Conservation (phyloP, 2,113 vertebrate genomes). For the Lagenorhynchus albirostris region DNA sequence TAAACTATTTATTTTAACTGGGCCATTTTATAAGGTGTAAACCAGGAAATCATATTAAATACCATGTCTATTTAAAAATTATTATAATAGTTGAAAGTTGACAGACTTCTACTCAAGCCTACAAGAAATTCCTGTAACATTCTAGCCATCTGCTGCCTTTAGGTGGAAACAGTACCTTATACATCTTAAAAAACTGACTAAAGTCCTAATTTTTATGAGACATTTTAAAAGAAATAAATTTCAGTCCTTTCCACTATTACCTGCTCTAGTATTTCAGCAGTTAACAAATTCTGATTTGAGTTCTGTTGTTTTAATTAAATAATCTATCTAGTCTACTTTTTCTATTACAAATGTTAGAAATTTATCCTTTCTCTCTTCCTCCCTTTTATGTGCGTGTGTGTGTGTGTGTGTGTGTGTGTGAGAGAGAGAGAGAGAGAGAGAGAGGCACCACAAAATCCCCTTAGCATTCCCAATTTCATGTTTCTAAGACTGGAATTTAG, state of each 20-base stretch:
- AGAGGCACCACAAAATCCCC: background rate
- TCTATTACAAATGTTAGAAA: background rate
- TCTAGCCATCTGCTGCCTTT: background rate
- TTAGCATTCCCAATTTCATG: background rate
- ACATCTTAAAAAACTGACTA: background rate
- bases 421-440: background rate
- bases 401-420: background rate
- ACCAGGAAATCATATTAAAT: conserved; percentile 30
- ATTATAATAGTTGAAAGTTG: conserved; percentile 43
- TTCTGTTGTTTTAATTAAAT: background rate
- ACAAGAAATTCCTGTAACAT: background rate
- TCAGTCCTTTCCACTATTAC: background rate
- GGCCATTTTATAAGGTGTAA: conserved; percentile 8
- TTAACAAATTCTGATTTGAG: conserved; percentile 17
- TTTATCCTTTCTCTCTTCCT: background rate
- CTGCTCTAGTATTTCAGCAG: background rate
- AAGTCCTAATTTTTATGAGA: background rate
- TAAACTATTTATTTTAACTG: conserved; percentile 40
- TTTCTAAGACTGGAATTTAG: conserved; percentile 22
- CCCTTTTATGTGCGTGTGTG: background rate
- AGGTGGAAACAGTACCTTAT: background rate
- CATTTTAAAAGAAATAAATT: background rate
- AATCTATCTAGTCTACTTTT: background rate
- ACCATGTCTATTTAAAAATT: conserved; percentile 27
- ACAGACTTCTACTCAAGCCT: background rate